These are phyloP conservation scores for Chromoteleia sp. DNA, from an alignment of 2,888 invertebrate species.

Conservation along the genomic window DNA sequence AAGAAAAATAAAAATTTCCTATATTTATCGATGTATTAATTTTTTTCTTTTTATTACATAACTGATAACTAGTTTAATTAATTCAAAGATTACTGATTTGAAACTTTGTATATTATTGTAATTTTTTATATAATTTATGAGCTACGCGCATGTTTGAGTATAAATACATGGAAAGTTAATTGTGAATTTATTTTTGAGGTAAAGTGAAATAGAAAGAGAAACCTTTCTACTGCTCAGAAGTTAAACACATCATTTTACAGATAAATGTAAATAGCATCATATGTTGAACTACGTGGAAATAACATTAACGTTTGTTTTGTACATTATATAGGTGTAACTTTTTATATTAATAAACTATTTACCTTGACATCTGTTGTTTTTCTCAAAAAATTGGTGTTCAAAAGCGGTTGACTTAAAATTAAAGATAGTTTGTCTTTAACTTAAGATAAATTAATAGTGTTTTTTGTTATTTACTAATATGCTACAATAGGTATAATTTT, in stretches of 20 bases:
- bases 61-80: background rate
- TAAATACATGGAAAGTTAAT: constrained; percentile 8
- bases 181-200: constrained; percentile 32
- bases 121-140: constrained; percentile 15
- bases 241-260: constrained; percentile 54
- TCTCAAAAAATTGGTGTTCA: too few species aligned
- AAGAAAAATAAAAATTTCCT: constrained; percentile 22
- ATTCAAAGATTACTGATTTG: background rate
- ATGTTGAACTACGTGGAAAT: constrained; percentile 51
- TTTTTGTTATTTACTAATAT: too few species aligned
- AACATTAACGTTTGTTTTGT: constrained; percentile 67
- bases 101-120: constrained; percentile 27
- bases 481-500: too few species aligned
- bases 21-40: constrained; percentile 15
- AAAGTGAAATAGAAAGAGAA: constrained; percentile 38
- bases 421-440: too few species aligned
- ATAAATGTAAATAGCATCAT: constrained; percentile 63
- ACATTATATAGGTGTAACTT: constrained; percentile 69
- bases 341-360: constrained; percentile 68
- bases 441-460: too few species aligned
- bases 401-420: too few species aligned
- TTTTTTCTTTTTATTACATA: background rate
- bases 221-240: constrained; percentile 53
- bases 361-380: constrained; percentile 15
- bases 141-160: constrained; percentile 12